Conservation (phyloP, 2,888 invertebrate genomes). For the Epinotia brunnichana region DNA sequence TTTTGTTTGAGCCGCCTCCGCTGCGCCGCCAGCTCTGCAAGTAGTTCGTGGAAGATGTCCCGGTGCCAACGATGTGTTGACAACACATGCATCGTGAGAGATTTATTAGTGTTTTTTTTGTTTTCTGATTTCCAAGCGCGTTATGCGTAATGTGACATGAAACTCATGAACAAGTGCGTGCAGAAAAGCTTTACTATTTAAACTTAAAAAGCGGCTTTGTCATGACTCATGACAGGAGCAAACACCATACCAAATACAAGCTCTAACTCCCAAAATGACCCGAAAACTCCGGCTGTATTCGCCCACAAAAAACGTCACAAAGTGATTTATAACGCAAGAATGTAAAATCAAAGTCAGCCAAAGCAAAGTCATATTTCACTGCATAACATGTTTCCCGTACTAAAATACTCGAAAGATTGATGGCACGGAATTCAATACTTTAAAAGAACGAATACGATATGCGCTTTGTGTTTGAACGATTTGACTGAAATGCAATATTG, state of each 20-base stretch:
- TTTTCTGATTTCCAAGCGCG: no score
- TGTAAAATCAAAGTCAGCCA: slow-evolving; percentile 34
- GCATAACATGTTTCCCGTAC: slow-evolving; percentile 18
- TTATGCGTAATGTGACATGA: no score
- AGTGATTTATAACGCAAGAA: slow-evolving; percentile 32
- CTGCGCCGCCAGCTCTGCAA: no score
- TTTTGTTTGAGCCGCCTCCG: no score
- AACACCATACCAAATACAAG: background rate
- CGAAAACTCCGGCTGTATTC: background rate
- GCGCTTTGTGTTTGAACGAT: slow-evolving; percentile 13
- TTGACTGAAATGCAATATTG: slow-evolving; percentile 9
- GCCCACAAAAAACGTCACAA: slow-evolving; percentile 20
- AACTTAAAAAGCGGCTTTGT: no score
- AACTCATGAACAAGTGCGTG: no score
- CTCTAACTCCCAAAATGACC: slow-evolving; percentile 3
- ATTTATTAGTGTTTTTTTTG: no score
- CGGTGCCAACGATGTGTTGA: no score
- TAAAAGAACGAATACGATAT: slow-evolving; percentile 20
- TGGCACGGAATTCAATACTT: slow-evolving; percentile 24
- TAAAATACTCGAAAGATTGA: slow-evolving; percentile 29
- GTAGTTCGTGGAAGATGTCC: no score
- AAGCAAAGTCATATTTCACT: slow-evolving; percentile 31
- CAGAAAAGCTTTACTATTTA: no score
- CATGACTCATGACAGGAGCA: no score
- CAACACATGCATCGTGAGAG: no score